Conservation (phyloP, 2,113 vertebrate species). For the Dolichotis patagonum region DNA sequence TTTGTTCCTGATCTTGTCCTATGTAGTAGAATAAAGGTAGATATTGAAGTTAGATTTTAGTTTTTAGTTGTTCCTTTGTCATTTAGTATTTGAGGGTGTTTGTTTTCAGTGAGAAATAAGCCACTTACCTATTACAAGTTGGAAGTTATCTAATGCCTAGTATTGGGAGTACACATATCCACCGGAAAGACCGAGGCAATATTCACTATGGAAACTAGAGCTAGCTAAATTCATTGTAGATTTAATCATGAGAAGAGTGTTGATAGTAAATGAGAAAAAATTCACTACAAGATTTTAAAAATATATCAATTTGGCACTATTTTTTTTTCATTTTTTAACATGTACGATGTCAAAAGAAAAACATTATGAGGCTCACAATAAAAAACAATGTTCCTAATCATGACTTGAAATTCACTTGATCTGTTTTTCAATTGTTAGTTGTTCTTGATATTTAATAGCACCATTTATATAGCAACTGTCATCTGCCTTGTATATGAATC, state of each 20-base stretch:
- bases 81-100: neutral
- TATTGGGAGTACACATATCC: neutral
- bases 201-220: neutral
- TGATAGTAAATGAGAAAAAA: neutral
- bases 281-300: neutral
- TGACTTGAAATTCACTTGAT: neutral
- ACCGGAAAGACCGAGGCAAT: neutral
- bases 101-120: neutral
- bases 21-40: neutral
- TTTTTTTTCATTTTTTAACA: neutral
- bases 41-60: neutral
- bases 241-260: neutral
- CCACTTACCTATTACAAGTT: neutral
- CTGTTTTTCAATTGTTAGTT: neutral
- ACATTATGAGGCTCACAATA: no score
- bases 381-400: fast-evolving
- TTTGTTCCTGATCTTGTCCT: neutral
- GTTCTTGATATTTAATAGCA: neutral
- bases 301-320: neutral
- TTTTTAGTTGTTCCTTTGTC: neutral
- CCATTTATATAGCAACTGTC: neutral
- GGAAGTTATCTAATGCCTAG: neutral
- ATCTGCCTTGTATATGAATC: neutral
- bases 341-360: neutral
- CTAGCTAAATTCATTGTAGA: neutral